These are phyloP conservation scores for Picus viridis DNA, from an alignment of 2,797 vertebrate species.

Conservation along the genomic window DNA sequence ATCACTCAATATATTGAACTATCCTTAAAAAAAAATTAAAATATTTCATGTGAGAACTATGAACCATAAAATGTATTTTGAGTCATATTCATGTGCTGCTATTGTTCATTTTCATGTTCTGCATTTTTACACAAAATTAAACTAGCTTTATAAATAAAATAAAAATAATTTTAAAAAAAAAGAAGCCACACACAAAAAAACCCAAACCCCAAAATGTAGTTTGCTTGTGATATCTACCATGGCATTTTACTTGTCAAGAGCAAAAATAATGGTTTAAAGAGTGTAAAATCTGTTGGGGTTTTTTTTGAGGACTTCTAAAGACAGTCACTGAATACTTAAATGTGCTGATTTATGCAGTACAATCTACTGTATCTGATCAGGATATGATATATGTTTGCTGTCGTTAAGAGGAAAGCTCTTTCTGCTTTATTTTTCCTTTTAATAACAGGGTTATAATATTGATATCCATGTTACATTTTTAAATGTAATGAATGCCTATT, in stretches of 20 bases:
- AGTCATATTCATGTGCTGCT: neutral
- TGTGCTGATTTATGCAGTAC: fast-evolving
- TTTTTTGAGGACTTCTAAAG: neutral
- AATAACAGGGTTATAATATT: neutral
- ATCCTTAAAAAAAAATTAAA: neutral
- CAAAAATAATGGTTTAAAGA: neutral
- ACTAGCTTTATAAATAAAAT: neutral
- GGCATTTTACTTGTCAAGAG: neutral
- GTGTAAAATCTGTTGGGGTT: neutral
- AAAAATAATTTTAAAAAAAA: no score
- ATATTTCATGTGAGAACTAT: neutral
- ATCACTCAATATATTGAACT: neutral
- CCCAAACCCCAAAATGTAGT: neutral
- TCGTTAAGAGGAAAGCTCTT: neutral
- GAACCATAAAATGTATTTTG: neutral
- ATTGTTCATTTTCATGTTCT: neutral
- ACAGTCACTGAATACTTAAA: neutral
- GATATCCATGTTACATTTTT: neutral
- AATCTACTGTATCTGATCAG: neutral
- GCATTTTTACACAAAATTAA: neutral
- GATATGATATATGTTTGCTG: neutral
- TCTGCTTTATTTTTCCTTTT: neutral
- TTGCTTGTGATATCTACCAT: neutral
- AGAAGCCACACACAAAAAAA: no score
- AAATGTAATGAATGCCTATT: neutral